Percentiles rank a stretch among this genome's conserved stretches.
Conservation (phyloP, 2,888 invertebrate species). For the Heliconius hortense region DNA sequence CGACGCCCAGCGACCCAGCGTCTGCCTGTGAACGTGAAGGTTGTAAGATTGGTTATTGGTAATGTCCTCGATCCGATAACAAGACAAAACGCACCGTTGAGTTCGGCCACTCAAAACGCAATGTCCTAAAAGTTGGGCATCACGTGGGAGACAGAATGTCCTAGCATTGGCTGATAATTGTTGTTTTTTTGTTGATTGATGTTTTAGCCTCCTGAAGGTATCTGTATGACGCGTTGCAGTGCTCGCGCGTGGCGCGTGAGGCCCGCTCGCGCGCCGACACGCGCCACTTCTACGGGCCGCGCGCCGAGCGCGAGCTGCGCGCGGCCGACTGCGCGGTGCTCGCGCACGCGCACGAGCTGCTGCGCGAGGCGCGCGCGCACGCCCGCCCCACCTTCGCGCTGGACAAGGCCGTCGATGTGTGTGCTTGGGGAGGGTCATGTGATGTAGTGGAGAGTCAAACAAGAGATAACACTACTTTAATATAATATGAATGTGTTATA, state of each 20-base stretch:
- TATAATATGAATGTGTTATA: too few relatives aligned
- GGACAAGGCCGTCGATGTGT: constrained; percentile 69
- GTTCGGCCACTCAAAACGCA: not conserved
- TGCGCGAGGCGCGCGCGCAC: constrained; percentile 68
- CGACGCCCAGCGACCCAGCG: not conserved
- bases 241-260: constrained; percentile 65
- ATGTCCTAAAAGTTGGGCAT: not conserved
- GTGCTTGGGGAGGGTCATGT: constrained; percentile 35
- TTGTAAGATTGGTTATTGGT: not conserved
- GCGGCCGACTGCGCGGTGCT: constrained; percentile 78
- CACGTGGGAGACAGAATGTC: not conserved
- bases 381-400: constrained; percentile 67
- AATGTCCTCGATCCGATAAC: not conserved
- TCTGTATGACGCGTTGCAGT: constrained; percentile 48
- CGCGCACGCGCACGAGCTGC: constrained; percentile 71
- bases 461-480: too few relatives aligned
- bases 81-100: not conserved
- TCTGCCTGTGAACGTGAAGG: not conserved
- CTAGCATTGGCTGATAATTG: not conserved
- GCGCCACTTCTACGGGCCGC: constrained; percentile 69
- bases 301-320: constrained; percentile 62
- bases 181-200: too few relatives aligned
- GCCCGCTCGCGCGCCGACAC: constrained; percentile 58
- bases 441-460: too few relatives aligned
- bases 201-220: not conserved